These are phyloP conservation scores for Idris sp. DNA, from an alignment of 1,140 invertebrate species.

Conservation along the genomic window DNA sequence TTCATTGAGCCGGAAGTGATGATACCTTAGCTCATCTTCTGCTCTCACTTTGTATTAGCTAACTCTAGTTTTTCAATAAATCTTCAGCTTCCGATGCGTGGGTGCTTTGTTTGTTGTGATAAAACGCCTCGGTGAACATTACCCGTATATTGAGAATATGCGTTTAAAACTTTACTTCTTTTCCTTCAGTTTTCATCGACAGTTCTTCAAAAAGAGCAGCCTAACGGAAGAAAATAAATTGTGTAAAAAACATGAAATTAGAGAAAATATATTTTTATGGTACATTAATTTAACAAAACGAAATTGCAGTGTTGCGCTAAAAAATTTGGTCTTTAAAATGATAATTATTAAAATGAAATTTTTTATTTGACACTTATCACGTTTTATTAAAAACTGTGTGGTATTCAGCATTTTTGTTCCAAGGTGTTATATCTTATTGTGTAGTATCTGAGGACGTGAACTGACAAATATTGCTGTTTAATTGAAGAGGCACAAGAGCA, in stretches of 20 bases:
- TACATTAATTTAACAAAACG: too few species aligned
- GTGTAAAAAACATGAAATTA: too few species aligned
- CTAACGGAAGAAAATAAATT: too few species aligned
- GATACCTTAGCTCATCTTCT: constrained; percentile 14
- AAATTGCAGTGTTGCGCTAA: neutral
- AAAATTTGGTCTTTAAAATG: too few species aligned
- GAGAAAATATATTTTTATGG: too few species aligned
- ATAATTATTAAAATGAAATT: too few species aligned
- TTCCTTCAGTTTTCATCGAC: constrained; percentile 27
- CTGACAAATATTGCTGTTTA: constrained; percentile 1
- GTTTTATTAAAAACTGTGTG: too few species aligned
- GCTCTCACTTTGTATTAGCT: constrained; percentile 29
- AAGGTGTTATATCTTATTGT: too few species aligned
- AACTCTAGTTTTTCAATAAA: constrained; percentile 7
- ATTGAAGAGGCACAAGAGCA: constrained; percentile 14
- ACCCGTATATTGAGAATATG: constrained; percentile 15
- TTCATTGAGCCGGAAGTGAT: constrained; percentile 20
- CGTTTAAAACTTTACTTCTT: constrained; percentile 2
- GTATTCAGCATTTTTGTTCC: too few species aligned
- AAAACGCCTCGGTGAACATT: constrained; percentile 13
- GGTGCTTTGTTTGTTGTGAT: constrained; percentile 41
- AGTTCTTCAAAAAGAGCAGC: too few species aligned
- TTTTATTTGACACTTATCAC: too few species aligned
- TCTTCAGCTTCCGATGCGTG: constrained; percentile 34
- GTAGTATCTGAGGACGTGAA: too few species aligned